These are phyloP conservation scores for Pteronura brasiliensis DNA, from an alignment of 2,113 vertebrate species.

Conservation along the genomic window DNA sequence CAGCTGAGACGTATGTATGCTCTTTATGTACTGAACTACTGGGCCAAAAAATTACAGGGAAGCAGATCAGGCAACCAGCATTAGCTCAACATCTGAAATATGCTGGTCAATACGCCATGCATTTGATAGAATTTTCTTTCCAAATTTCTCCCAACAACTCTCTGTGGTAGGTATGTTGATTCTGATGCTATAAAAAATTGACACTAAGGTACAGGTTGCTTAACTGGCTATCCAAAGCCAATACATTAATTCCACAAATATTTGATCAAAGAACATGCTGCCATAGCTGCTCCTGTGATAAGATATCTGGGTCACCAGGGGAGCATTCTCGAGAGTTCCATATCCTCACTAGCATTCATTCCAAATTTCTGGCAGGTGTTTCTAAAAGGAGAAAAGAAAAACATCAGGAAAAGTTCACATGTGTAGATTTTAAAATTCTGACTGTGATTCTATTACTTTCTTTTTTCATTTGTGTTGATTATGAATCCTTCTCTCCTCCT, in stretches of 20 bases:
- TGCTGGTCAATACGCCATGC: background rate
- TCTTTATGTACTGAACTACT: background rate
- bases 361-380: background rate
- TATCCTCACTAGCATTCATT: background rate
- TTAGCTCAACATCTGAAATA: background rate
- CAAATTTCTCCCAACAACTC: background rate
- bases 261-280: background rate
- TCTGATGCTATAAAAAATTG: background rate
- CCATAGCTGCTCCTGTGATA: background rate
- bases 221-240: background rate
- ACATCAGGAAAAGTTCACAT: background rate
- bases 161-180: background rate
- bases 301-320: background rate
- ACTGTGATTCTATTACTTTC: background rate
- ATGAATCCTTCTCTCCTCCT: background rate
- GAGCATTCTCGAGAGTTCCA: background rate
- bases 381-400: background rate
- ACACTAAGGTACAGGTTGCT: background rate
- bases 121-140: background rate
- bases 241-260: background rate
- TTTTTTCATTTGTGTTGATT: background rate
- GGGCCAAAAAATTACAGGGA: background rate
- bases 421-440: background rate
- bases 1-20: background rate
- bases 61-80: background rate